Evolutionary conservation across 2,113 vertebrate species (phyloP).

Genomic region (Tiliqua scincoides): DNA sequence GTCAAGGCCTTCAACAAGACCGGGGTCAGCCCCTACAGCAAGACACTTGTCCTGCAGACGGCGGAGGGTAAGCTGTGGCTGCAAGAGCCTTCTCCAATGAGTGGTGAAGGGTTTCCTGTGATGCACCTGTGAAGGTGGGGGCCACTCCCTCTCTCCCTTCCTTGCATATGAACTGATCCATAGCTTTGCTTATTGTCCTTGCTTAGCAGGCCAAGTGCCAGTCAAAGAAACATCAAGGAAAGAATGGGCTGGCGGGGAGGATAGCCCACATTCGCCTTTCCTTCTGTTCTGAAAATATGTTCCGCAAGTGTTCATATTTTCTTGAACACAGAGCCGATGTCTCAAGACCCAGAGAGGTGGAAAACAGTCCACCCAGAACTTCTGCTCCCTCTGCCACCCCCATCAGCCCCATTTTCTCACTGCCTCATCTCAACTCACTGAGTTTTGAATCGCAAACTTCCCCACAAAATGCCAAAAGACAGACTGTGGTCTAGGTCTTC

Average conservation of each 20-base stretch:
- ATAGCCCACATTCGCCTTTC: not conserved
- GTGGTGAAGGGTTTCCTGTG: not conserved
- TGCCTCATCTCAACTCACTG: not conserved
- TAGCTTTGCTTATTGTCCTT: not conserved
- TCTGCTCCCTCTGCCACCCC: not conserved
- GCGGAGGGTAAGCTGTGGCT: slow-evolving; percentile 88
- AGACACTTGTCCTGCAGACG: slow-evolving; percentile 96
- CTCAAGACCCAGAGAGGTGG: not conserved
- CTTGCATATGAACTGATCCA: too few relatives aligned
- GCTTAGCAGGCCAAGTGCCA: not conserved
- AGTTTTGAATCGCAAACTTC: not conserved
- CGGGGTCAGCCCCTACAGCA: slow-evolving; percentile 97
- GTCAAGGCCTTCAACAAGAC: slow-evolving; percentile 97
- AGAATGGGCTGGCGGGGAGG: too few relatives aligned
- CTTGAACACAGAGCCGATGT: too few relatives aligned
- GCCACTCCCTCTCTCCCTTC: not conserved
- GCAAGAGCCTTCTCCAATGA: slow-evolving; percentile 45
- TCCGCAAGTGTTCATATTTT: not conserved
- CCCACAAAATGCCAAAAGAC: not conserved
- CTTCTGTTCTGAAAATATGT: not conserved
- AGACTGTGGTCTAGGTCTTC: not conserved
- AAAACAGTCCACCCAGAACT: not conserved
- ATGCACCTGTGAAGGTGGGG: slow-evolving; percentile 34
- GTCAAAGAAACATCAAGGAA: not conserved
- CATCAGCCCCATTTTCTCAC: rapidly evolving